phyloP scores from a whole-genome alignment of 2,113 vertebrate genomes.

The Argyrosomus japonicus region DNA sequence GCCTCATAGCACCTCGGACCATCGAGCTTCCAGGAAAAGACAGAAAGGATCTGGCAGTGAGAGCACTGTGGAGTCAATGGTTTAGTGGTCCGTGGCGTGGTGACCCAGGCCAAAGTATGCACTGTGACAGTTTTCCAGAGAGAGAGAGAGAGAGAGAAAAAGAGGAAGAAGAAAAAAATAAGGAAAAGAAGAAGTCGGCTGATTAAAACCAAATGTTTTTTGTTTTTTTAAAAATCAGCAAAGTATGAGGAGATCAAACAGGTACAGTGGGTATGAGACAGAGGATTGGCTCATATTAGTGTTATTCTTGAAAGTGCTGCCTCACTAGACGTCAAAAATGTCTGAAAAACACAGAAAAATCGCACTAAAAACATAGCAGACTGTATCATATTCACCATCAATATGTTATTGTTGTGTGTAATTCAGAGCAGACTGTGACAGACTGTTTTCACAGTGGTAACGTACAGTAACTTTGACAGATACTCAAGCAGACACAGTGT shows the following conservation, averaged over 20 bases:
- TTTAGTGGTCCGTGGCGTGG: slow-evolving; percentile 64
- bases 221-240: slow-evolving; percentile 20
- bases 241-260: neutral
- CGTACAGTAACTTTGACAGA: neutral
- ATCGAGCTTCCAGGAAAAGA: slow-evolving; percentile 68
- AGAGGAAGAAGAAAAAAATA: slow-evolving; percentile 31
- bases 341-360: neutral
- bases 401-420: neutral
- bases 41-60: slow-evolving; percentile 55
- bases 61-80: slow-evolving; percentile 53
- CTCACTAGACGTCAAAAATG: neutral
- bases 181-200: slow-evolving; percentile 44
- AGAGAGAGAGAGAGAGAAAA: slow-evolving; percentile 44
- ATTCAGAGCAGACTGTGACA: neutral
- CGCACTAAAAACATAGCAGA: neutral
- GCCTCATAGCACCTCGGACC: slow-evolving; percentile 38
- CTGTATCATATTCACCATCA: neutral
- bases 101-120: slow-evolving; percentile 68
- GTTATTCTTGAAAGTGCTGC: neutral
- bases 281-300: neutral
- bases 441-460: neutral
- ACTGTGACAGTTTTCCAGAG: slow-evolving; percentile 62
- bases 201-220: slow-evolving; percentile 74
- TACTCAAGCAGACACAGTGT: neutral
- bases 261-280: neutral